These are phyloP conservation scores for Pelecanus crispus DNA, from an alignment of 2,113 vertebrate genomes.

Conservation along the genomic window DNA sequence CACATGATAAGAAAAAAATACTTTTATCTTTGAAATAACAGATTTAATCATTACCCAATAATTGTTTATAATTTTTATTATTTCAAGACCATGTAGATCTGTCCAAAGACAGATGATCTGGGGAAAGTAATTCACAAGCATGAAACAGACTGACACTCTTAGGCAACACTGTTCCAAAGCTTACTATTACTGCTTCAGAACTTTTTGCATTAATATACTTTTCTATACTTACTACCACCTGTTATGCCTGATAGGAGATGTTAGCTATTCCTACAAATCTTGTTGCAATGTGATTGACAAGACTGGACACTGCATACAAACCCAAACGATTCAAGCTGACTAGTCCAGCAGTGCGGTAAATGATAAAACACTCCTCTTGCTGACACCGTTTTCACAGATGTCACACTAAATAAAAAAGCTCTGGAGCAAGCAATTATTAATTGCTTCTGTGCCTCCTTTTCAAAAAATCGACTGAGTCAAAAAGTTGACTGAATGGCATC, in stretches of 20 bases:
- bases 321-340: not conserved
- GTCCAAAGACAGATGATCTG: not conserved
- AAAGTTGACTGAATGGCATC: not conserved
- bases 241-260: not conserved
- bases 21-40: not conserved
- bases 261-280: not conserved
- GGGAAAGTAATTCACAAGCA: not conserved
- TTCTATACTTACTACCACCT: not conserved
- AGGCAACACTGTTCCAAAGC: not conserved
- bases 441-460: not conserved
- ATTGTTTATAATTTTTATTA: not conserved
- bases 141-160: not conserved
- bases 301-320: not conserved
- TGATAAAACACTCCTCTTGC: not conserved
- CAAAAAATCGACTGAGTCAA: not conserved
- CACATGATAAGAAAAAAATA: not conserved
- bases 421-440: not conserved
- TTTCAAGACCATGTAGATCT: not conserved
- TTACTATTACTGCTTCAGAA: not conserved
- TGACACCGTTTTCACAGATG: not conserved
- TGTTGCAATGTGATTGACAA: not conserved
- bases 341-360: not conserved
- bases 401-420: not conserved
- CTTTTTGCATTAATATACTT: not conserved
- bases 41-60: not conserved